Evolutionary conservation across 2,113 vertebrate species (phyloP), one percentile per base, ranked within the genome.

Genomic region (Dasyprocta punctata): DNA sequence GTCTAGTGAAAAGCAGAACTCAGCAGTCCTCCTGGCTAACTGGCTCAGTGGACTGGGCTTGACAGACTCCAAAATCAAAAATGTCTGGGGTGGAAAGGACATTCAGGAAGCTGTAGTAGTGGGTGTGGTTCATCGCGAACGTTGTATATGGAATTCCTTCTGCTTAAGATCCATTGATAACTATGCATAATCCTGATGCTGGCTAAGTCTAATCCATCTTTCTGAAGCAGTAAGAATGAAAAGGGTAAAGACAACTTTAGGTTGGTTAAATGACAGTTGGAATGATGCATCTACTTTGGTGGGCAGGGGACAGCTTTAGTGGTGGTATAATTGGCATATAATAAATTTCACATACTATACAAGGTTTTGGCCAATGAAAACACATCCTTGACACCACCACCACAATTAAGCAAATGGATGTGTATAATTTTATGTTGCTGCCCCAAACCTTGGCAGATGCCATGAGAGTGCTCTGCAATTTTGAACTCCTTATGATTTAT

Each of bases 141-240:
- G 36, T 5, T 20, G 1, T 10, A 1, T 9, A 0, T 8, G 0
- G 0, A 56, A 1, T 1, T 41, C 41, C 3, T 58, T 1, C 44
- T 61, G 1, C 28, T 81, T 82, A 10, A 0, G 0, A 1, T 0
- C 67, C 47, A n/a, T 0, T 24, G 28, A 13, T 3, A 60, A 65
- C 26, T 28, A 60, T 4, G 16, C 30, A 13, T 11, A 56, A 77
- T 44, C 2, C 44, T 5, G 10, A 19, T 22, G n/a, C 16, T 47
- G 30, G n/a, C n/a, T 47, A 81, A n/a, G 47, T 20, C 2, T 13
- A 30, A 12, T 17, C 1, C 17, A 38, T 36, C 77, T 41, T 84
- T 92, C 19, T 41, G 61, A 84, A 84, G 38, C 16, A 22, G 9
- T 47, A 36, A n/a, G 20, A 36, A 75, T 33, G 28, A 19, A 9